Conservation (phyloP, 2,113 vertebrate genomes). For the Grallaria varia region DNA sequence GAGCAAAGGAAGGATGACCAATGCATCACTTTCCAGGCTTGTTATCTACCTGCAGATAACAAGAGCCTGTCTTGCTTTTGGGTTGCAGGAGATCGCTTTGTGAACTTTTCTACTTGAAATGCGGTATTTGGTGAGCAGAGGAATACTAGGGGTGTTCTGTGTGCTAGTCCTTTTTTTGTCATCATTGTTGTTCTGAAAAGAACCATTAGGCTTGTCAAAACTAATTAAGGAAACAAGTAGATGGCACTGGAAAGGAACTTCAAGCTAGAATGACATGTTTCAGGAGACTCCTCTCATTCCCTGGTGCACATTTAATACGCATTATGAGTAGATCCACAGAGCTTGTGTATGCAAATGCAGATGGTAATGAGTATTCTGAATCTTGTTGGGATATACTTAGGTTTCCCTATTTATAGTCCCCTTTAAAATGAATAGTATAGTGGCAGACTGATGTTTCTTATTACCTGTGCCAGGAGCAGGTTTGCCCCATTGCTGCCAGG, state of each 20-base stretch:
- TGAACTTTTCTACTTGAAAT: not conserved
- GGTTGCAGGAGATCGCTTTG: not conserved
- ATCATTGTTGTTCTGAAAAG: not conserved
- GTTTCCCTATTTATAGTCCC: not conserved
- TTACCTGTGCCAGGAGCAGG: not conserved
- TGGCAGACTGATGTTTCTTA: not conserved
- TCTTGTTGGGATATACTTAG: not conserved
- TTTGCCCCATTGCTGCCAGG: not conserved
- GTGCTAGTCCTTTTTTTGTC: not conserved
- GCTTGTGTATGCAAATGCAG: not conserved
- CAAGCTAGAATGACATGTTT: conserved; percentile 9
- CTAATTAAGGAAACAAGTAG: conserved; percentile 30
- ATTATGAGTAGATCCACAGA: not conserved
- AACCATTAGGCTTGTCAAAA: conserved; percentile 39
- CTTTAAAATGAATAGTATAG: not conserved
- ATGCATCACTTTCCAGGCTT: not conserved
- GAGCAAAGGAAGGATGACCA: not conserved
- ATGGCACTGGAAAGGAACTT: not conserved
- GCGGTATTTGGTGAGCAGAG: not conserved
- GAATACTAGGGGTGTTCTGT: not conserved
- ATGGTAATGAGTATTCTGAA: not conserved
- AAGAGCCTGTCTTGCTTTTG: not conserved
- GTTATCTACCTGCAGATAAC: not conserved
- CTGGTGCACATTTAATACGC: not conserved
- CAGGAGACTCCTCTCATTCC: not conserved